Conservation (phyloP, 2,797 vertebrate genomes). For the Crocodylus rhombifer region DNA sequence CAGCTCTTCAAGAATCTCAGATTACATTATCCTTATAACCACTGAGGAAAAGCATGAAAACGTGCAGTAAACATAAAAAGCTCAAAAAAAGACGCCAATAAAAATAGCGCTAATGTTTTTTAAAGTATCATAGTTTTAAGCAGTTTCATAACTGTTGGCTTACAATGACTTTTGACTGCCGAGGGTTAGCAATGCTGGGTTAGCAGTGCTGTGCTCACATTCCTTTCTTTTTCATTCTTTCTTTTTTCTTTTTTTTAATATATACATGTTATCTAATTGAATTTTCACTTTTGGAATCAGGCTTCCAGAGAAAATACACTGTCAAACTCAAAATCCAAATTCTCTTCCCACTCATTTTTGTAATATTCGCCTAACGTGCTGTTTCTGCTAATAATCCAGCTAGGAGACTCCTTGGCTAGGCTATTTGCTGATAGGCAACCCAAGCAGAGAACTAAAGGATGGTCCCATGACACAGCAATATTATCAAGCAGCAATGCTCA, state of each 20-base stretch:
- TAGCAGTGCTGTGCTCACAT: too few relatives aligned
- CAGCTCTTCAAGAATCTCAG: not conserved
- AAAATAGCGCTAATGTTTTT: too few relatives aligned
- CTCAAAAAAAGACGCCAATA: not conserved
- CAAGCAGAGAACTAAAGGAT: not conserved
- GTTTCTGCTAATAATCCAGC: not conserved
- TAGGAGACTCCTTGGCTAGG: not conserved
- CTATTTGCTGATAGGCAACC: not conserved
- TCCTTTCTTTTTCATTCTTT: too few relatives aligned
- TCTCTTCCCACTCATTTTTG: not conserved
- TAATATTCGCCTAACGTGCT: not conserved
- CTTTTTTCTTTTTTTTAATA: too few relatives aligned
- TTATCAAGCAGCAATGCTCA: not conserved
- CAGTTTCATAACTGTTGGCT: too few relatives aligned
- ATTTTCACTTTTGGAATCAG: too few relatives aligned
- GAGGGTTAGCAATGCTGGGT: too few relatives aligned
- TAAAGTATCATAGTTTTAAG: too few relatives aligned
- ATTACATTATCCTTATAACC: not conserved
- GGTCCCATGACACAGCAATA: not conserved
- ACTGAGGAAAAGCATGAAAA: not conserved
- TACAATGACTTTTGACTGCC: too few relatives aligned
- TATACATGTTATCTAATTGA: too few relatives aligned
- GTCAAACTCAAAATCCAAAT: not conserved
- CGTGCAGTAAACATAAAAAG: not conserved
- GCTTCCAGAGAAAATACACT: too few relatives aligned